These are phyloP conservation scores for Belgica antarctica DNA, from an alignment of 2,888 invertebrate species.

Conservation along the genomic window DNA sequence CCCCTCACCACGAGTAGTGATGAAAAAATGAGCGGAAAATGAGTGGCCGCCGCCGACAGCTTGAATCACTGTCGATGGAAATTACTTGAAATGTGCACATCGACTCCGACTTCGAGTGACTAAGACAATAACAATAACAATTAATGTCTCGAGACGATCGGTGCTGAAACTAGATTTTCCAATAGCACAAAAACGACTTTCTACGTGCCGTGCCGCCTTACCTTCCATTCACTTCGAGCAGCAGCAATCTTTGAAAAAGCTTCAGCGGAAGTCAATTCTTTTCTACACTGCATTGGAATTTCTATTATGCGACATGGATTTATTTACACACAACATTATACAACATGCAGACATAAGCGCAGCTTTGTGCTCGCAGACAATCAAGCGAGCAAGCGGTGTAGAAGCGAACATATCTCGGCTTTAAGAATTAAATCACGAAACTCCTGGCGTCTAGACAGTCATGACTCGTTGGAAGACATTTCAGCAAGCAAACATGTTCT, in stretches of 20 bases:
- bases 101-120: not conserved
- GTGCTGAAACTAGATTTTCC: not conserved
- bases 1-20: not conserved
- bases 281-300: constrained; percentile 21
- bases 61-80: not conserved
- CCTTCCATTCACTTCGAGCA: too few species aligned
- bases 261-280: not conserved
- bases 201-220: too few species aligned
- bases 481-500: too few species aligned
- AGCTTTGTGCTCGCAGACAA: not conserved
- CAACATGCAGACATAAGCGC: constrained; percentile 6
- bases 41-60: constrained; percentile 7
- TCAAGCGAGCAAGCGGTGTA: not conserved
- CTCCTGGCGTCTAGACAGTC: too few species aligned
- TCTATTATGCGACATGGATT: constrained; percentile 19
- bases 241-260: too few species aligned
- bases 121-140: not conserved
- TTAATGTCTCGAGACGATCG: not conserved
- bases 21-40: not conserved
- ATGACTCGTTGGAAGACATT: too few species aligned
- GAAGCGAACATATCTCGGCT: too few species aligned
- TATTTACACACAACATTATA: not conserved
- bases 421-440: too few species aligned
- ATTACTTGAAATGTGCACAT: not conserved
- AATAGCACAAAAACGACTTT: not conserved